phyloP scores from a whole-genome alignment of 1,140 invertebrate genomes.

The Caenorhabditis brenneri region DNA sequence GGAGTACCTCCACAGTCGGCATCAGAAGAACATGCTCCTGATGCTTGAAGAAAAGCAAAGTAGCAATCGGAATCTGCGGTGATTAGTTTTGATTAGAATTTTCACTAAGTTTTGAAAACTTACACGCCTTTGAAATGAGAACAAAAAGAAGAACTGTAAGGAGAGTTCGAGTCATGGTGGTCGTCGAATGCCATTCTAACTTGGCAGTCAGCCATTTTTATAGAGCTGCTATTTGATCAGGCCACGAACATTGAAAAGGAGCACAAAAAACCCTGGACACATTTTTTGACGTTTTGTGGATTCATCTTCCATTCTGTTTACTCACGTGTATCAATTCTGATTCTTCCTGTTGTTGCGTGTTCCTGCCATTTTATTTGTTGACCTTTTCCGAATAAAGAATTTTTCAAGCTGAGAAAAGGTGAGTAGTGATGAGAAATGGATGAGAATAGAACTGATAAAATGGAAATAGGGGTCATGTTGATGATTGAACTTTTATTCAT shows the following conservation, averaged over 20 bases:
- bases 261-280: conserved; percentile 35
- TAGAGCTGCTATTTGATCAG: conserved; percentile 16
- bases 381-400: conserved; percentile 6
- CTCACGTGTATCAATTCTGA: conserved; percentile 36
- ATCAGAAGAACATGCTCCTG: conserved; percentile 4
- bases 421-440: neutral
- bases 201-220: neutral
- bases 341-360: conserved; percentile 36
- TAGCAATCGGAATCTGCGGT: neutral
- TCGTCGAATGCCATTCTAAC: neutral
- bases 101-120: neutral
- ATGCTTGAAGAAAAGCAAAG: conserved; percentile 4
- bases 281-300: conserved; percentile 36
- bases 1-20: conserved; percentile 9
- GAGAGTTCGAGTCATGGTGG: conserved; percentile 26
- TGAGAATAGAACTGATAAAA: conserved; percentile 6
- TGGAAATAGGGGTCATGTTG: neutral
- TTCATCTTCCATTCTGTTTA: conserved; percentile 25
- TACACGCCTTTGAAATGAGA: neutral
- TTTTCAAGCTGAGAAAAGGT: neutral
- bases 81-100: neutral
- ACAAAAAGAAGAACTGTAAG: neutral
- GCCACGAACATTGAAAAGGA: conserved; percentile 11
- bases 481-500: conserved; percentile 4
- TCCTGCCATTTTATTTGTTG: conserved; percentile 28